Base-by-base conservation (phyloP, 2,888 invertebrate genomes). In the Trichacis sp. region DNA sequence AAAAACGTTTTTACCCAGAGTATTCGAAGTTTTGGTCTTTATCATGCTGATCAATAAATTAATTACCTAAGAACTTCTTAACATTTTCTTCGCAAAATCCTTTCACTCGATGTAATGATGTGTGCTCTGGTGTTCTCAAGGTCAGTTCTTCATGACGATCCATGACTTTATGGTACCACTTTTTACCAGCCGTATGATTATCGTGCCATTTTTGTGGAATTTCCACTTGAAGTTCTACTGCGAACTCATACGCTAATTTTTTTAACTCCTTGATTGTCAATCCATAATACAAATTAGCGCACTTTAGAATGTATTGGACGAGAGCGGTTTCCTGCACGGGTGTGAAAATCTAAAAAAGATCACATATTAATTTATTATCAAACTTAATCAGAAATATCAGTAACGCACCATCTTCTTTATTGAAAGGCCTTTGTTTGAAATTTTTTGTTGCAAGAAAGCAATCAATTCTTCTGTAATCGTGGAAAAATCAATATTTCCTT, bases 121-220 rank as follows among this genome's bases (percentile, higher is more conserved):
- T 71, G 30, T 64, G 66, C 52, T 73, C 51, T 6, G 71, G 68
- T 33, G 24, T 14, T 12, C 51, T 18, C 8, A 51, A 12, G 12
- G 15, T 42, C 3, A 51, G 19, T 29, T 51, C 15, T 20, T 51
- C 14, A 9, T 71, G 56, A 20, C 69, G 58, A 19, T 53, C 57
- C 48, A 71, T 52, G 51, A 68, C 69, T 8, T 42, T 46, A 18
- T 33, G 18, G 19, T 68, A 55, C 70, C 69, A 70, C 45, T 70
- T 68, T 9, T 24, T 14, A 12, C 67, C 55, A 53, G 68, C 72
- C 11, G 30, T 29, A 19, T 62, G 38, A 36, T 51, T 65, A 14
- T 14, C 47, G 15, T 40, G 11, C 69, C 65, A 72, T 19, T 52
- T 48, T 11, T 36, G 18, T 19, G 64, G 60, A 24, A 61, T 50